Evolutionary conservation across 1,140 invertebrate genomes (phyloP), one percentile per base, ranked within the genome.

Genomic region (Olivierus martensii): DNA sequence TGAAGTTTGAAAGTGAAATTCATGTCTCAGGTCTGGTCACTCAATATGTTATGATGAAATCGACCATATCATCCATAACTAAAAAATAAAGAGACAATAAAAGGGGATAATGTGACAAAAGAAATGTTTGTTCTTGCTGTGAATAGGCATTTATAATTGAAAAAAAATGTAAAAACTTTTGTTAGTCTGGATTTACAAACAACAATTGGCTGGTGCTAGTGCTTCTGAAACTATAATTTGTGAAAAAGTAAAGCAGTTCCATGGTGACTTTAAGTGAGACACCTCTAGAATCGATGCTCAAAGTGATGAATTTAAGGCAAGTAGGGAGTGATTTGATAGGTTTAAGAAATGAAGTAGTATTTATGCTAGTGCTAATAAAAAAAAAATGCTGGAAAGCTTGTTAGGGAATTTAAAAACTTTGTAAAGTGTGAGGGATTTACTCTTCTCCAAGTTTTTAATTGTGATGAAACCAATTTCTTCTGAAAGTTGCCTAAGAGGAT

Each of bases 161-260:
- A 17, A 28, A 55, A 19, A 39, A n/a, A n/a, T 44, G n/a, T 28
- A 55, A 38, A 55, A 52, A 34, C 2, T 55, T 12, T 37, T 53
- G 12, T 36, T 52, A 10, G 36, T 55, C 2, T 55, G 49, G 49
- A 51, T 55, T n/a, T 53, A 55, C 21, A 38, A n/a, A n/a, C n/a
- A n/a, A 39, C 53, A 55, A 38, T 39, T 55, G 4, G 21, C 9
- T 18, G 49, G 44, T 41, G 49, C 53, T 18, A 55, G n/a, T 52
- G 38, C 53, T 45, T 53, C 50, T 19, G 47, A 55, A 34, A 46
- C 53, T 10, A 46, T 55, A 15, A 51, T 55, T 18, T 18, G 37
- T 44, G 44, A 51, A 41, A 50, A 44, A 39, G 53, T 36, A 18
- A 51, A 53, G 36, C 14, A 12, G 6, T 22, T 51, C 2, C 34